Evolutionary conservation across 2,113 vertebrate genomes (phyloP).

Genomic region (Nothocercus julius): DNA sequence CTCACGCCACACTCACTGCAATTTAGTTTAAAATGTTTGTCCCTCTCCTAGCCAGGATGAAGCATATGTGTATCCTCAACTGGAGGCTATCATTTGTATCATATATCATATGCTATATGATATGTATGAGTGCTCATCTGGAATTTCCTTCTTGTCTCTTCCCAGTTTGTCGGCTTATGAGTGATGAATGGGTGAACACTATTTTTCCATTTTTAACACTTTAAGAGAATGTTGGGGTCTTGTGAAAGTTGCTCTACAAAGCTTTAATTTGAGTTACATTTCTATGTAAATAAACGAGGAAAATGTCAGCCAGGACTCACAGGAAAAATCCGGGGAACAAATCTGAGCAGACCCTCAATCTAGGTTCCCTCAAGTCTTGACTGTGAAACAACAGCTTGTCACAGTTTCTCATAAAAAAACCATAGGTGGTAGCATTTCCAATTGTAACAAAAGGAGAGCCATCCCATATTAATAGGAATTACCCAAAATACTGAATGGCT

Average conservation of each 20-base stretch:
- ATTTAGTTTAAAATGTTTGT: not conserved
- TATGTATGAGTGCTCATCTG: not conserved
- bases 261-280: not conserved
- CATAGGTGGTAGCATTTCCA: not conserved
- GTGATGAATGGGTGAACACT: accelerated
- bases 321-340: not conserved
- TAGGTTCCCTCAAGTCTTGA: not conserved
- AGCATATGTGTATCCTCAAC: not conserved
- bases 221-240: not conserved
- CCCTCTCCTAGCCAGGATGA: not conserved
- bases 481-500: not conserved
- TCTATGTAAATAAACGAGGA: not conserved
- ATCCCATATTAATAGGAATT: not conserved
- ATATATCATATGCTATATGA: too few relatives aligned
- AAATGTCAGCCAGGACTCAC: not conserved
- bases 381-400: not conserved
- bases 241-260: not conserved
- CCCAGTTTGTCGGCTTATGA: not conserved
- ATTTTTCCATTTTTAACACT: not conserved
- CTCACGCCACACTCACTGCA: not conserved
- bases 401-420: not conserved
- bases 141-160: not conserved
- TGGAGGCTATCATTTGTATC: too few relatives aligned
- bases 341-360: not conserved
- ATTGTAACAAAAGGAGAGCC: not conserved